Evolutionary conservation across 1,140 invertebrate genomes (phyloP).

Genomic region (Trichogramma pretiosum): DNA sequence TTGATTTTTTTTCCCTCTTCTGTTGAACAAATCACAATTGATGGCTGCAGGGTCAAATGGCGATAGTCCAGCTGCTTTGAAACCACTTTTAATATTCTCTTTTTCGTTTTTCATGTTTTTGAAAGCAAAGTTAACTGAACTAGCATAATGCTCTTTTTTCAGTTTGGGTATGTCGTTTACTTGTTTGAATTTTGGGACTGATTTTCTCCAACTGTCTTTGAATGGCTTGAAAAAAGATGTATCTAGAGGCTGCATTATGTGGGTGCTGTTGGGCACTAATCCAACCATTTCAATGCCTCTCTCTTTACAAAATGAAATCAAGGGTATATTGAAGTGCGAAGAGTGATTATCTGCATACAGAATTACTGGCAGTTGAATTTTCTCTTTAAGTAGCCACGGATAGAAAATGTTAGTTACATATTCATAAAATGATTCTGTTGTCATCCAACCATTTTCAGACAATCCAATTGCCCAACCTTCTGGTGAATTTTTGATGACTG

Average conservation of each 20-base stretch:
- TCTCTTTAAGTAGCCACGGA: conserved; percentile 23
- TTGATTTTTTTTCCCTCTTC: too few relatives aligned
- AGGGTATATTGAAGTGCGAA: conserved; percentile 26
- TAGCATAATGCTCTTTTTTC: not conserved
- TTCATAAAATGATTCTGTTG: conserved; percentile 28
- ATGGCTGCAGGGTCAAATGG: not conserved
- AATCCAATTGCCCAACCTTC: conserved; percentile 25
- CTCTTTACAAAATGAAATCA: conserved; percentile 13
- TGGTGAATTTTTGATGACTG: conserved; percentile 22
- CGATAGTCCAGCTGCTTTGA: not conserved
- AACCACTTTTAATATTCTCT: not conserved
- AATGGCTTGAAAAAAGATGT: conserved; percentile 28
- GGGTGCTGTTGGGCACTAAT: conserved; percentile 24
- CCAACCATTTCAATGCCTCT: not conserved
- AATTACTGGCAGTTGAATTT: conserved; percentile 28
- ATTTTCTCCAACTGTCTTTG: not conserved
- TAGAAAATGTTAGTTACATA: conserved; percentile 30
- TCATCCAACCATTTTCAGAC: conserved; percentile 33
- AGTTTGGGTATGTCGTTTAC: too few relatives aligned
- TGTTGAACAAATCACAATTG: too few relatives aligned
- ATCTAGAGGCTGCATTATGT: conserved; percentile 33
- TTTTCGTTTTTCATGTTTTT: not conserved
- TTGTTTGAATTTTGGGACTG: not conserved
- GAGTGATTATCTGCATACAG: conserved; percentile 28
- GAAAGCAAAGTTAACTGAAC: too few relatives aligned